Conservation (phyloP, 2,113 vertebrate genomes). For the Sus scrofa region T2T-Sscrofa CM000817.6:85655001-85655500, state of each 20-base stretch:
- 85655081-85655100: background rate
- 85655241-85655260: background rate
- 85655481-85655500: conserved; percentile 48
- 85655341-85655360: too few relatives aligned
- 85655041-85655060: background rate
- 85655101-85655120: background rate
- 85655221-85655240: background rate
- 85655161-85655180: background rate
- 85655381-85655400: too few relatives aligned
- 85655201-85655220: conserved; percentile 32
- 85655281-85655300: too few relatives aligned
- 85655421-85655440: conserved; percentile 17
- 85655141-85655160: background rate
- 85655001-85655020: conserved; percentile 93
- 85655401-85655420: background rate
- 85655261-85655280: too few relatives aligned
- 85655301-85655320: too few relatives aligned
- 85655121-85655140: conserved; percentile 1
- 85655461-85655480: background rate
- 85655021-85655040: conserved; percentile 44
- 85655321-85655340: too few relatives aligned
- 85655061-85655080: too few relatives aligned
- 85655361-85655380: too few relatives aligned
- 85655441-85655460: background rate
- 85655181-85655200: background rate